Percentiles rank a stretch among this genome's conserved stretches.
These are phyloP conservation scores for Sarcophilus harrisii DNA, from an alignment of 2,797 vertebrate species.

Conservation along the genomic window DNA sequence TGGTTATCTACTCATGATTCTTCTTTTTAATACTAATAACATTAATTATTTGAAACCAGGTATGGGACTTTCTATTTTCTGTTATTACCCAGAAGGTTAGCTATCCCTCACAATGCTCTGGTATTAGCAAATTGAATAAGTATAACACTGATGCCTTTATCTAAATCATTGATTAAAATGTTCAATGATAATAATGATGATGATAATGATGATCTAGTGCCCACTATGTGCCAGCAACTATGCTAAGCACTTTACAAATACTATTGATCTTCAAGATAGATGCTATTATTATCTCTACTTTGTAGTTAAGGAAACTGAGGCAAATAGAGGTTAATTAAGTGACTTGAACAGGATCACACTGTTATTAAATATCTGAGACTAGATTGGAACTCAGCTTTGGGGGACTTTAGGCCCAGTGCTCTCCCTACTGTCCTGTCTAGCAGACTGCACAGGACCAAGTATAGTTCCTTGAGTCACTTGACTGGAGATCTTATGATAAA, in stretches of 20 bases:
- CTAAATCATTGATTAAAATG: neutral
- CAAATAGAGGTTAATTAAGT: neutral
- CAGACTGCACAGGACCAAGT: neutral
- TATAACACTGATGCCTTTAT: neutral
- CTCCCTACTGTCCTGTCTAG: neutral
- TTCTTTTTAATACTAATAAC: neutral
- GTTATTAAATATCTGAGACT: neutral
- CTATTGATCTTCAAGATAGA: neutral
- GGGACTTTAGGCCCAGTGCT: neutral
- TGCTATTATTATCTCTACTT: neutral
- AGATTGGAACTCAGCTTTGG: neutral
- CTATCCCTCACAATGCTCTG: neutral
- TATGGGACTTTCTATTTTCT: neutral
- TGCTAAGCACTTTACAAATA: neutral
- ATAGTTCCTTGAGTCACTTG: neutral
- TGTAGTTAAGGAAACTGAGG: neutral
- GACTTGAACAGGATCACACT: neutral
- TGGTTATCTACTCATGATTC: neutral
- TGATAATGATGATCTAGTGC: neutral
- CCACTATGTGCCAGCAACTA: neutral
- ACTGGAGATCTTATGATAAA: neutral
- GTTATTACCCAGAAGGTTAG: neutral
- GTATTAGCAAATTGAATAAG: neutral
- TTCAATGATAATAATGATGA: neutral
- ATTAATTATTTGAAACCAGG: neutral